Evolutionary conservation across 2,113 vertebrate species (phyloP).

Genomic region (Bufo bufo): DNA sequence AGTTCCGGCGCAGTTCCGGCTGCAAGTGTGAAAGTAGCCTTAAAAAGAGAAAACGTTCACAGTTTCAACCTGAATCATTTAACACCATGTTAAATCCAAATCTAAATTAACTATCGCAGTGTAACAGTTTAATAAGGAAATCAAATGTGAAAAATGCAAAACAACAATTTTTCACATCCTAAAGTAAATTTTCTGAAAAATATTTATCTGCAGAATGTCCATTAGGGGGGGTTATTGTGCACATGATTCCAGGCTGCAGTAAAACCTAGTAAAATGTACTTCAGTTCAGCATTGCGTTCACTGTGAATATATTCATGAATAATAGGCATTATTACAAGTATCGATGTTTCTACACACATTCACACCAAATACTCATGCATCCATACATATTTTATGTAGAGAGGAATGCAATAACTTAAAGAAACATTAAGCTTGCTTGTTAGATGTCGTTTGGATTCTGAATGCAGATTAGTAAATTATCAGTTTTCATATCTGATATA

Average conservation of each 20-base stretch:
- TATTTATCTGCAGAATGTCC: conserved; percentile 17
- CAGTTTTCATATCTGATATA: not conserved
- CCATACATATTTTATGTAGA: not conserved
- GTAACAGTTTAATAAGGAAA: not conserved
- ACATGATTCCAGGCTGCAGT: conserved; percentile 5
- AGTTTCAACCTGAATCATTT: not conserved
- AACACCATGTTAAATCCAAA: not conserved
- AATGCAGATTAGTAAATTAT: not conserved
- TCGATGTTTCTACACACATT: not conserved
- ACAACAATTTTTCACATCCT: not conserved
- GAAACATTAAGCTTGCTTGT: not conserved
- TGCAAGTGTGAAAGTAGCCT: too few relatives aligned
- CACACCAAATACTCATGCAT: not conserved
- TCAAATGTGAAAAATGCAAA: not conserved
- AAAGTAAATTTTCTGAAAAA: too few relatives aligned
- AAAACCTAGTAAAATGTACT: not conserved
- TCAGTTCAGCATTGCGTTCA: not conserved
- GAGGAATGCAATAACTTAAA: not conserved
- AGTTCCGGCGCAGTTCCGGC: too few relatives aligned
- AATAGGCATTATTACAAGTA: conserved; percentile 6
- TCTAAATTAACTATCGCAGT: not conserved
- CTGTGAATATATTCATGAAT: conserved; percentile 19
- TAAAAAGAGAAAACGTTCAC: not conserved
- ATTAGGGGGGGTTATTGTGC: conserved; percentile 50
- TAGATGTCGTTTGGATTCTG: not conserved